These are phyloP conservation scores for Orestias chungarensis DNA, from an alignment of 2,797 vertebrate species.

Conservation along the genomic window DNA sequence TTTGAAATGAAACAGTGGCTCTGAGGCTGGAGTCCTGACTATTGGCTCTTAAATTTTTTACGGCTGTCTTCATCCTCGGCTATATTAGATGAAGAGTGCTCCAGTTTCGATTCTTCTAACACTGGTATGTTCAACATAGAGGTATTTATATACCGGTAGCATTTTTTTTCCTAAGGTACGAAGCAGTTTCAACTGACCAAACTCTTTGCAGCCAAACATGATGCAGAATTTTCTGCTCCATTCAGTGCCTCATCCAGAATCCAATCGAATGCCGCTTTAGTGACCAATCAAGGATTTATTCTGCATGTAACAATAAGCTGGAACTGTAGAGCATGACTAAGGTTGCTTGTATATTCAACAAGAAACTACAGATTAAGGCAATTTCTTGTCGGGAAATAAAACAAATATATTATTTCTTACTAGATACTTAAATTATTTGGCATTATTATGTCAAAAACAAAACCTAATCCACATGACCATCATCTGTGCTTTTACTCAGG, in stretches of 20 bases:
- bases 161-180: background rate
- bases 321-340: background rate
- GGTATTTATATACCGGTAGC: background rate
- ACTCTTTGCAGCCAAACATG: background rate
- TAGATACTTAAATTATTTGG: background rate
- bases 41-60: slow-evolving; percentile 20
- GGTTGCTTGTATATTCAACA: background rate
- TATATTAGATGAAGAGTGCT: background rate
- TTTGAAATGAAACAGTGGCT: slow-evolving; percentile 18
- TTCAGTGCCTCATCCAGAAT: background rate
- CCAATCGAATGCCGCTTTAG: slow-evolving; percentile 6
- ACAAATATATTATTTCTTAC: background rate
- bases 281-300: slow-evolving; percentile 7
- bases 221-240: background rate
- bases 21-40: slow-evolving; percentile 30
- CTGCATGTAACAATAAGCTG: background rate
- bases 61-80: background rate
- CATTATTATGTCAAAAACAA: background rate
- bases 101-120: background rate
- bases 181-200: background rate
- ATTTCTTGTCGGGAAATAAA: background rate
- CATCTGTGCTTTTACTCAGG: background rate
- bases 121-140: background rate
- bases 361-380: background rate
- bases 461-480: background rate